Percentiles rank a stretch among this genome's conserved stretches.
Conservation (phyloP, 2,797 vertebrate genomes). For the Xenopus petersii region DNA sequence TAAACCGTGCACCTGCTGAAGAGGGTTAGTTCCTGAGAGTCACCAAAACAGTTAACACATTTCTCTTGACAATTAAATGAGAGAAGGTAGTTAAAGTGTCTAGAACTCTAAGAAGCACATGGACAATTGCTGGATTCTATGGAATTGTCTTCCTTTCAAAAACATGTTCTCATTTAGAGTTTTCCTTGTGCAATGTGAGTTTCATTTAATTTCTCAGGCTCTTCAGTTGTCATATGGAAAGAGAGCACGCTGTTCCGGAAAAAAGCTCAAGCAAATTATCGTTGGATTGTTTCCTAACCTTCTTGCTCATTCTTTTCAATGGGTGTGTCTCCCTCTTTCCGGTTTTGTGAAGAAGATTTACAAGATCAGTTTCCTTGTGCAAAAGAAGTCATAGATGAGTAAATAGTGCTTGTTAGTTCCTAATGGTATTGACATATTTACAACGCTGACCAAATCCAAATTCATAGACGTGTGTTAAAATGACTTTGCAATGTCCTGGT, state of each 20-base stretch:
- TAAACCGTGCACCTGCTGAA: slow-evolving; percentile 58
- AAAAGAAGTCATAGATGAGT: neutral
- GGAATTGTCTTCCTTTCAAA: slow-evolving; percentile 35
- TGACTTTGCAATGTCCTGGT: too few species aligned
- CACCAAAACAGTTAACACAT: slow-evolving; percentile 51
- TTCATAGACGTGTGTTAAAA: too few species aligned
- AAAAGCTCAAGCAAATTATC: slow-evolving; percentile 44
- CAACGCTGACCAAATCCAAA: too few species aligned
- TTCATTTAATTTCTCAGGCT: slow-evolving; percentile 51
- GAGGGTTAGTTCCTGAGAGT: slow-evolving; percentile 47
- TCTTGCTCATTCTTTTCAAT: slow-evolving; percentile 54
- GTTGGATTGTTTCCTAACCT: slow-evolving; percentile 53
- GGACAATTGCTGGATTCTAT: slow-evolving; percentile 56
- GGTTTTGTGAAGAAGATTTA: slow-evolving; percentile 20
- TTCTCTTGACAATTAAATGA: slow-evolving; percentile 42
- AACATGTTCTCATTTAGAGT: neutral
- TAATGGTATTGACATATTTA: too few species aligned
- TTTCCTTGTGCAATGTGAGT: slow-evolving; percentile 52
- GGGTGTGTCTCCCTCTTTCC: slow-evolving; percentile 50
- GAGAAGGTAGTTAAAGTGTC: neutral
- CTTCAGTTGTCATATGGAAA: slow-evolving; percentile 51
- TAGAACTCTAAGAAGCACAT: slow-evolving; percentile 34
- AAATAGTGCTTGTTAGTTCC: too few species aligned
- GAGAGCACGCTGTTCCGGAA: slow-evolving; percentile 49
- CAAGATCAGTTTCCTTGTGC: slow-evolving; percentile 7